Conservation (phyloP, 2,113 vertebrate species). For the Cyprinodon brontotheroides region DNA sequence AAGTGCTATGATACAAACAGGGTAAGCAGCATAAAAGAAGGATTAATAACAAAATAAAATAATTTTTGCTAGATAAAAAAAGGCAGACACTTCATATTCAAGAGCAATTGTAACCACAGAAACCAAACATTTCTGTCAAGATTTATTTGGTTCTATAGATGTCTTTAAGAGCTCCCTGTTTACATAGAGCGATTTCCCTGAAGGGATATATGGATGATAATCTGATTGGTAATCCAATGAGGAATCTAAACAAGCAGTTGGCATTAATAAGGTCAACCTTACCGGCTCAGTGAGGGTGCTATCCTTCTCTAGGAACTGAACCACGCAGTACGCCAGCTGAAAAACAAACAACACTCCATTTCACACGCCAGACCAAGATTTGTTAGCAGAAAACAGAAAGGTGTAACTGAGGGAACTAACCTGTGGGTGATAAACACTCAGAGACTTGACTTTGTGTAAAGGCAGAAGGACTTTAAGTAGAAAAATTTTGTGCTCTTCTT, state of each 20-base stretch:
- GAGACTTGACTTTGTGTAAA: constrained; percentile 99
- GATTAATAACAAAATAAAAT: too few species aligned
- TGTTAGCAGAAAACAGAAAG: background rate
- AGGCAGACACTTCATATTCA: too few species aligned
- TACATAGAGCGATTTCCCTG: background rate
- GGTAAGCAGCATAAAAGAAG: too few species aligned
- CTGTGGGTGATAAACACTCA: constrained; percentile 99
- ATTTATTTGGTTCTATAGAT: too few species aligned
- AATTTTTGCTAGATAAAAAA: too few species aligned
- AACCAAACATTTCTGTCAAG: too few species aligned
- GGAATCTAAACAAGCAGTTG: constrained; percentile 1
- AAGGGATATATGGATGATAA: too few species aligned
- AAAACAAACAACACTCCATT: background rate
- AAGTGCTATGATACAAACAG: too few species aligned
- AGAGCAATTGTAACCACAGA: too few species aligned
- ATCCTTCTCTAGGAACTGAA: constrained; percentile 80
- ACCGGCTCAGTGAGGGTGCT: constrained; percentile 81
- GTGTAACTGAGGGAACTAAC: constrained; percentile 65
- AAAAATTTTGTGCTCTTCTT: constrained; percentile 99
- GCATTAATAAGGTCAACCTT: constrained; percentile 22
- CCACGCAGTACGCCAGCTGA: constrained; percentile 79
- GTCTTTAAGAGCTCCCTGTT: background rate
- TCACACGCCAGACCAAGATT: background rate
- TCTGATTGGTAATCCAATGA: background rate
- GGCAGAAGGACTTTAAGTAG: constrained; percentile 96